Evolutionary conservation across 2,113 vertebrate genomes (phyloP), one percentile per base, ranked within the genome.

Genomic region (Chloropsis hardwickii): DNA sequence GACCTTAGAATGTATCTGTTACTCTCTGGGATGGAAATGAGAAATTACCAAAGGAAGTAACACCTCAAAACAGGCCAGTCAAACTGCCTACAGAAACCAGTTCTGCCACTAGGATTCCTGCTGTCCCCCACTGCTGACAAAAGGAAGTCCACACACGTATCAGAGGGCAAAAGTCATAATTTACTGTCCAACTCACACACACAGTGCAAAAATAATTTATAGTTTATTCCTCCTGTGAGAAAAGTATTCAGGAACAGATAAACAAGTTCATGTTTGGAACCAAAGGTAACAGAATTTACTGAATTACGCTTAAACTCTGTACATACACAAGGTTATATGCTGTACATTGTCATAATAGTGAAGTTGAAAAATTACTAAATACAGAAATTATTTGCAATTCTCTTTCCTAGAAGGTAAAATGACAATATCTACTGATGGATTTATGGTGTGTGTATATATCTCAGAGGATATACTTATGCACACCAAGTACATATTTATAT

Each of bases 131-230:
- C 11, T 33, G 23, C 51, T 60, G 69, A 73, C 88, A 92, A 47
- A 90, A 56, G 45, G 45, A 88, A 85, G 58, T 47, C 73, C 62
- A 77, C 65, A 44, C 40, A 20, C 10, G 6, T 70, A 48, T 29
- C 25, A 60, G 35, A 78, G 44, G n/a, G 51, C 25, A 92, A 70
- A 88, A 86, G 37, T 67, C 29, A 67, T 86, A 3, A 95, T 88
- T 92, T 94, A 92, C 85, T 84, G 72, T 86, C 72, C 90, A 86
- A 78, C 53, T 93, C 92, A 84, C 77, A 83, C 86, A 86, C 81
- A 94, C 77, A 57, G 77, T 94, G 95, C 76, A 94, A 96, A 97
- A 97, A 96, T 96, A 96, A 96, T 81, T 72, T 81, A 81, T 65
- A 90, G 72, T 96, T 96, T 96, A 97, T 96, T 96, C 74, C 77